phyloP scores from a whole-genome alignment of 2,797 vertebrate species.

The Spheniscus humboldti region DNA sequence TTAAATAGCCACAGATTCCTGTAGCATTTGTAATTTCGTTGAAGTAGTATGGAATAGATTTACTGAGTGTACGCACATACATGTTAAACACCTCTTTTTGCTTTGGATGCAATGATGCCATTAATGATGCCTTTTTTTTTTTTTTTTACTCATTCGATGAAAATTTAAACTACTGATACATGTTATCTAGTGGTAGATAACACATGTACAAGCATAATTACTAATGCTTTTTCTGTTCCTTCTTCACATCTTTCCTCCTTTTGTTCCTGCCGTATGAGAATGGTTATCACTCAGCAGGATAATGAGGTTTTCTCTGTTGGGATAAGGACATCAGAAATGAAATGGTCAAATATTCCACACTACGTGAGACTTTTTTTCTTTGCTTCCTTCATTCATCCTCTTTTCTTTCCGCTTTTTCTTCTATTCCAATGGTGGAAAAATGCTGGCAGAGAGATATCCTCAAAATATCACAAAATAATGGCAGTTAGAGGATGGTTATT shows the following conservation, averaged over 20 bases:
- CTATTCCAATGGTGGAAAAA: neutral
- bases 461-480: neutral
- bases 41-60: neutral
- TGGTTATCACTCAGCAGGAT: neutral
- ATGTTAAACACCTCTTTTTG: neutral
- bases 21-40: neutral
- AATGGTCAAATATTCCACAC: neutral
- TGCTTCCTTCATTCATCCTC: neutral
- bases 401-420: neutral
- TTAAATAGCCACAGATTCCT: neutral
- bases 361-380: neutral
- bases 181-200: neutral
- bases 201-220: neutral
- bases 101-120: neutral
- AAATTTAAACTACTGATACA: neutral
- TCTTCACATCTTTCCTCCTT: neutral
- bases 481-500: neutral
- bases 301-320: neutral
- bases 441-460: neutral
- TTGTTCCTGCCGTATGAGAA: neutral
- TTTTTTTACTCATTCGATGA: neutral
- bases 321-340: neutral
- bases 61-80: rapidly evolving
- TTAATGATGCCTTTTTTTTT: neutral
- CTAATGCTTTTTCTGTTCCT: neutral